Evolutionary conservation across 2,888 invertebrate genomes (phyloP), one percentile per base, ranked within the genome.

Genomic region (Boloria selene): DNA sequence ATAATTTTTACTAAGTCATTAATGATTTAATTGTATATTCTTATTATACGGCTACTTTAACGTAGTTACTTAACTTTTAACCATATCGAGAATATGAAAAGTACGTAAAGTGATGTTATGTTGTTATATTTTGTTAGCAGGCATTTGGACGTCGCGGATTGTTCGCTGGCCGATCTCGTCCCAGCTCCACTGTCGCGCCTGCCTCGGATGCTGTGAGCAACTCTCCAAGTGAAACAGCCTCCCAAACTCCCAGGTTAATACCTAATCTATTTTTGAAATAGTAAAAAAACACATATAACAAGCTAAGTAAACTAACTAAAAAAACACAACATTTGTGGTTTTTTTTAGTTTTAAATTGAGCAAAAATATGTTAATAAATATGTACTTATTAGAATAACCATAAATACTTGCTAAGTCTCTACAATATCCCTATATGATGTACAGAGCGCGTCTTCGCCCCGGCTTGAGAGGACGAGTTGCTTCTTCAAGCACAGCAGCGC

Each of bases 401-500:
- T 2, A 38, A 38, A 38, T 2, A 7, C 10, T 10, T 38, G 3
- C 7, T 38, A 38, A 38, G 10, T 38, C 3, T 38, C 31, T 38
- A 38, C 10, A 22, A 38, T 38, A 38, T 38, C 31, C 31, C 31
- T 38, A 3, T 38, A 2, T 10, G 31, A 58, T 61, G 31, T 13
- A 47, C 75, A 92, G 92, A 75, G 79, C 90, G 16, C 90, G 93
- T 69, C 89, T 93, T 5, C 90, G 94, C 50, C 93, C 93, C 22
- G 84, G 84, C 13, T 71, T 87, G 45, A 56, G 56, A 68, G 84
- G 87, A 69, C 79, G 83, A 65, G 76, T 79, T 50, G 76, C 79
- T 17, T 77, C 84, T 0, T 80, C 85, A 3, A 82, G 84, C 0
- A 80, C 84, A 0, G 83, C 86, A 14, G 83, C 89, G 10, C 83